Conservation (phyloP, 2,888 invertebrate genomes). For the Cenopis cana region DNA sequence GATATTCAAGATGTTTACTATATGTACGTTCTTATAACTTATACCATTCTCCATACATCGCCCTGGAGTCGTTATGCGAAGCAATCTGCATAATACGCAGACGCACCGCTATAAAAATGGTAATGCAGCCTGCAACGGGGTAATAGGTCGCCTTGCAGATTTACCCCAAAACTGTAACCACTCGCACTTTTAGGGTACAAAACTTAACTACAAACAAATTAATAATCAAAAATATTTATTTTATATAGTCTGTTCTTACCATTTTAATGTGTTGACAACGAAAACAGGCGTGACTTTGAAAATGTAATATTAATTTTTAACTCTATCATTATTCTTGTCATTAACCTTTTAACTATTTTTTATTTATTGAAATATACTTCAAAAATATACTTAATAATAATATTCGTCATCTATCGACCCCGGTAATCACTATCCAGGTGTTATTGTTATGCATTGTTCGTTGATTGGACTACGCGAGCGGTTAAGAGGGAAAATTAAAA, state of each 20-base stretch:
- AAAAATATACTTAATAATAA: no score
- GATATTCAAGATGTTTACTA: no score
- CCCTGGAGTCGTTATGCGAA: constrained; percentile 63
- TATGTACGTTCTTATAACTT: constrained; percentile 43
- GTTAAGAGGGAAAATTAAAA: no score
- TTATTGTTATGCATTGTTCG: no score
- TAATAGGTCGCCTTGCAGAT: constrained; percentile 63
- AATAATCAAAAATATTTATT: no score
- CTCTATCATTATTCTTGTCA: no score
- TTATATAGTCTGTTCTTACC: not conserved
- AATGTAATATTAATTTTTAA: not conserved
- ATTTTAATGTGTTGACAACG: not conserved
- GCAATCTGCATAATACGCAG: constrained; percentile 80
- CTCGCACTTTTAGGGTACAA: not conserved
- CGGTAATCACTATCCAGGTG: no score
- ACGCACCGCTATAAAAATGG: constrained; percentile 79
- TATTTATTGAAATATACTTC: no score
- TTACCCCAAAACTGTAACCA: constrained; percentile 19
- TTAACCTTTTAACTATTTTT: no score
- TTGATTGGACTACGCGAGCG: no score
- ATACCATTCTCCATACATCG: constrained; percentile 51
- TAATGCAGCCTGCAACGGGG: constrained; percentile 65
- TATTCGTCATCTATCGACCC: no score
- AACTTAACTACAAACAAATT: no score
- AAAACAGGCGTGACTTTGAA: not conserved